Base-by-base conservation (phyloP, 1,140 invertebrate genomes). In the Drosophila elegans region DNA sequence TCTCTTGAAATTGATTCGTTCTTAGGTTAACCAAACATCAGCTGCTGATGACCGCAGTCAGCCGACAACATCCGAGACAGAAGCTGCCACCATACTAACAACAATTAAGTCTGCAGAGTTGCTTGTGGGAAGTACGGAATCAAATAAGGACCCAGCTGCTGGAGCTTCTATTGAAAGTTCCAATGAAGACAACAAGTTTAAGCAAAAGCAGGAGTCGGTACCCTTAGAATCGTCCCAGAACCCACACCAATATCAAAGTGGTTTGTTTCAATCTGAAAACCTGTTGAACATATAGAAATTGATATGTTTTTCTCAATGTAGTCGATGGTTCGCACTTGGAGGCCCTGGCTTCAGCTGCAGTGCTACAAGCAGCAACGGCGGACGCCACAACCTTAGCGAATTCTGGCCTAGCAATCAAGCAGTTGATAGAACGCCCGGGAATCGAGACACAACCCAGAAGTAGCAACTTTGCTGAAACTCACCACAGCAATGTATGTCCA, bases 41-140 rank as follows among this genome's bases (percentile, higher is more conserved):
- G 11, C 25, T 21, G 11, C 36, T 1, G 48, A 46, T 38, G 53
- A 27, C 13, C 27, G 36, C 16, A 73, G 63, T 16, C 72, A 74
- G 21, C 72, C 81, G 11, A 86, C 72, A 9, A 56, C 77, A 27
- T 84, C 77, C 1, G 90, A 91, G 42, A 91, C 85, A 10, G 90
- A 91, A 66, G 90, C 90, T 0, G 90, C 91, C 2, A 81, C 85
- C 44, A 91, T 91, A 63, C 48, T 91, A 27, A 91, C 90, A 10
- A 90, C 62, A 4, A 91, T 91, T 3, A 91, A 91, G 66, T 82
- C 80, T 10, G 85, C 80, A 3, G 90, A 91, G 9, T 42, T 57
- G 13, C 41, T 48, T 49, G 51, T 54, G 39, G 42, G 38, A 11
- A 59, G 21, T 44, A n/a, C 7, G n/a, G 25, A n/a, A 12, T 32